Conservation (phyloP, 2,888 invertebrate genomes). For the Xylophagus ater region DNA sequence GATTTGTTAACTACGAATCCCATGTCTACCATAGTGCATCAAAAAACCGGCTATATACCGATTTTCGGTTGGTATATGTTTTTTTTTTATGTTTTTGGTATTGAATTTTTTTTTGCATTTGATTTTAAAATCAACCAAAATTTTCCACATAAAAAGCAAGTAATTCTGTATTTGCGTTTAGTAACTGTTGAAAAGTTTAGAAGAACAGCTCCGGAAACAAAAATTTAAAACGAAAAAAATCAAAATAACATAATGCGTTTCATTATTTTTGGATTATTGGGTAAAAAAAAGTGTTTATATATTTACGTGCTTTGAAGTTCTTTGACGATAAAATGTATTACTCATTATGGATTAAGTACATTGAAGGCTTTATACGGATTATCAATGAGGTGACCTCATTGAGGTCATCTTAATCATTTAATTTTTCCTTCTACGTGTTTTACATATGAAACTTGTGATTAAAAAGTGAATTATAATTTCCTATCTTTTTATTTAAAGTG, state of each 20-base stretch:
- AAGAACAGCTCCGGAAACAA: no score
- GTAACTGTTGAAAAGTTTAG: not conserved
- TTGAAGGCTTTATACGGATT: conserved; percentile 1
- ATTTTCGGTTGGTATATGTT: no score
- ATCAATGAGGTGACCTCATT: not conserved
- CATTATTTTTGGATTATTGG: not conserved
- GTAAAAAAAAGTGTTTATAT: not conserved
- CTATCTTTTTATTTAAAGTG: not conserved
- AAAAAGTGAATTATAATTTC: conserved; percentile 1
- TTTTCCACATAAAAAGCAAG: conserved; percentile 6
- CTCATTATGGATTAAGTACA: not conserved
- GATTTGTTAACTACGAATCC: no score
- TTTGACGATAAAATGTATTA: not conserved
- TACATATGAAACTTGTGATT: not conserved
- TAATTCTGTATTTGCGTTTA: not conserved
- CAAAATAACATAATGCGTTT: not conserved
- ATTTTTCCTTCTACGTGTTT: not conserved
- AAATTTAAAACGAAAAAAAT: not conserved
- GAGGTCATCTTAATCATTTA: not conserved
- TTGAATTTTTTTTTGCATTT: not conserved
- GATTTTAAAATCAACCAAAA: not conserved
- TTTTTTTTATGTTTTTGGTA: no score
- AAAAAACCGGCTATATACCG: no score
- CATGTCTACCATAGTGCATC: no score
- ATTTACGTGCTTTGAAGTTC: not conserved